These are phyloP conservation scores for Nothocercus julius DNA, from an alignment of 2,113 vertebrate genomes.

Conservation along the genomic window DNA sequence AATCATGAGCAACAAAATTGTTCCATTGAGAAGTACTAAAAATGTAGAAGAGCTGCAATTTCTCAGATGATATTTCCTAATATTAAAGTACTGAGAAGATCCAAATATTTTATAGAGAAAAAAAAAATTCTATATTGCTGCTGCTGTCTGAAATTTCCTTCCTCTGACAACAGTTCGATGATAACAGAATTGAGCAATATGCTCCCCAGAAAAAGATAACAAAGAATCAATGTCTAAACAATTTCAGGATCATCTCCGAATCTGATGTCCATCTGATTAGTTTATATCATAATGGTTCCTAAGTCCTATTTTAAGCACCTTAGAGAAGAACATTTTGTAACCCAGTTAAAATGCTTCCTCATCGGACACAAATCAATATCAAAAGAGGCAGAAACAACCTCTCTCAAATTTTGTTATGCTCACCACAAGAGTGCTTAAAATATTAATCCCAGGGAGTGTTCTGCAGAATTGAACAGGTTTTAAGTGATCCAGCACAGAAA, in stretches of 20 bases:
- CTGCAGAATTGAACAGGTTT: background rate
- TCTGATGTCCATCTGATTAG: slow-evolving; percentile 39
- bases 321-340: background rate
- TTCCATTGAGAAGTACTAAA: background rate
- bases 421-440: background rate
- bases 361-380: background rate
- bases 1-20: background rate
- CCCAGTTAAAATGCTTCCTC: background rate
- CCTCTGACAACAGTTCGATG: background rate
- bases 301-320: background rate
- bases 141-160: background rate
- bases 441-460: background rate
- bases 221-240: slow-evolving; percentile 25
- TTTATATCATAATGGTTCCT: slow-evolving; percentile 28
- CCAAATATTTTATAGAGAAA: background rate
- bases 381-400: background rate
- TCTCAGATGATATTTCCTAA: background rate
- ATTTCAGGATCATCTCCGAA: slow-evolving; percentile 45
- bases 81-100: background rate
- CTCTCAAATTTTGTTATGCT: background rate
- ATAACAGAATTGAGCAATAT: slow-evolving; percentile 26
- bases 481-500: background rate
- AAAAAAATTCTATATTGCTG: background rate
- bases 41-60: background rate
- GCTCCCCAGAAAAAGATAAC: slow-evolving; percentile 42